phyloP scores from a whole-genome alignment of 2,888 invertebrate genomes.

The Leucozona laternaria region DNA sequence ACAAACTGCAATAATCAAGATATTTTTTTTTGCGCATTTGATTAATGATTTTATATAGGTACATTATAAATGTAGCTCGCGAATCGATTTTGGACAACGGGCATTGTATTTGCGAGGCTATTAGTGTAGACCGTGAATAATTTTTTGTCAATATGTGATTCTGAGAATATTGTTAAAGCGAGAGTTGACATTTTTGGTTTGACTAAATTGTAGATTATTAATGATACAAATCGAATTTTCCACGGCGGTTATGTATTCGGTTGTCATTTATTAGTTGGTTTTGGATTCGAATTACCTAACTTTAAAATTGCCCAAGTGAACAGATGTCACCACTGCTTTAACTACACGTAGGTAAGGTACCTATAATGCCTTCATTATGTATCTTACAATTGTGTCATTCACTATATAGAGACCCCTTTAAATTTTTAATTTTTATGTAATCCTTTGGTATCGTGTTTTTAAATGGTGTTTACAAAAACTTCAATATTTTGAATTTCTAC shows the following conservation, averaged over 20 bases:
- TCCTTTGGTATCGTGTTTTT: not conserved
- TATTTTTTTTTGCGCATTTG: slow-evolving; percentile 46
- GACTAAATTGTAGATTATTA: slow-evolving; percentile 12
- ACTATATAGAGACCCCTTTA: not conserved
- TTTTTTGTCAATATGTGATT: slow-evolving; percentile 53
- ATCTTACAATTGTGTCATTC: not conserved
- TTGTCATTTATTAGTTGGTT: slow-evolving; percentile 10
- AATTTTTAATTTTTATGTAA: not conserved
- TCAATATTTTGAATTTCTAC: slow-evolving; percentile 66
- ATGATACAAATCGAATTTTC: not conserved
- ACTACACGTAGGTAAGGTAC: too few species aligned
- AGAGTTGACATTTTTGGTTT: not conserved
- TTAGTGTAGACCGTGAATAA: slow-evolving; percentile 54
- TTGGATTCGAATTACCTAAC: not conserved
- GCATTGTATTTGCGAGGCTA: slow-evolving; percentile 34
- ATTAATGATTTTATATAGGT: slow-evolving; percentile 40
- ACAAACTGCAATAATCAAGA: slow-evolving; percentile 45
- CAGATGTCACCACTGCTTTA: not conserved
- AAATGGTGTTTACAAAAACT: slow-evolving; percentile 22
- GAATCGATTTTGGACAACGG: slow-evolving; percentile 29
- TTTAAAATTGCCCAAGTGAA: not conserved
- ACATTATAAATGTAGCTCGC: not conserved
- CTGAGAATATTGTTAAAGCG: slow-evolving; percentile 4
- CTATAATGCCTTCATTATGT: not conserved
- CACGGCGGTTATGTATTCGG: slow-evolving; percentile 6